phyloP scores from a whole-genome alignment of 2,888 invertebrate genomes.

The Microdon myrmicae region DNA sequence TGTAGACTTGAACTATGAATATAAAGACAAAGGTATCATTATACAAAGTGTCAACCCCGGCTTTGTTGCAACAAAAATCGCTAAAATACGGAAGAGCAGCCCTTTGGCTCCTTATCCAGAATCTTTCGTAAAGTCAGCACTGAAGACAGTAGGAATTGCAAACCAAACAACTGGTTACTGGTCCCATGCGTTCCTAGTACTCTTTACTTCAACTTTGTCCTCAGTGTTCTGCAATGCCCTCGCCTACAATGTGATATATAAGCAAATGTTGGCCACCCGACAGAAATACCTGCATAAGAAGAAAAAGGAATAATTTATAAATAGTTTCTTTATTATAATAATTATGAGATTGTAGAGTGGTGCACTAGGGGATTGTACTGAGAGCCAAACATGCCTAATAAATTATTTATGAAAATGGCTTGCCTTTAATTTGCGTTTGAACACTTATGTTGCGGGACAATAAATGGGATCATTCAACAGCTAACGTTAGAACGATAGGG shows the following conservation, averaged over 20 bases:
- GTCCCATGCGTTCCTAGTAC: conserved; percentile 62
- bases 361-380: no score
- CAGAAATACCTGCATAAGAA: conserved; percentile 60
- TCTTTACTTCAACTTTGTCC: conserved; percentile 55
- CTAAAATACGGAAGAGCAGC: conserved; percentile 78
- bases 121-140: conserved; percentile 76
- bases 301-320: conserved; percentile 58
- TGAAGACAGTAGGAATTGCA: conserved; percentile 77
- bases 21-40: conserved; percentile 76
- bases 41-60: conserved; percentile 87
- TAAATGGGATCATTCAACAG: no score
- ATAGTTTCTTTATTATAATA: no score
- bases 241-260: conserved; percentile 60
- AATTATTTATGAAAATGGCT: no score
- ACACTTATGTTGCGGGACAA: no score
- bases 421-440: no score
- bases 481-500: no score
- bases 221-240: conserved; percentile 59
- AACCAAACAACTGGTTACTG: conserved; percentile 80
- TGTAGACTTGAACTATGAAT: conserved; percentile 80
- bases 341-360: no score
- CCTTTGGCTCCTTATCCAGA: conserved; percentile 81
- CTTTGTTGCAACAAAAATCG: conserved; percentile 92
- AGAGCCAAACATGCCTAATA: no score
- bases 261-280: conserved; percentile 58